A percentile compares a stretch with the other conserved stretches of the same genome.
phyloP scores from a whole-genome alignment of 2,113 vertebrate species.

The Parotia lawesii region DNA sequence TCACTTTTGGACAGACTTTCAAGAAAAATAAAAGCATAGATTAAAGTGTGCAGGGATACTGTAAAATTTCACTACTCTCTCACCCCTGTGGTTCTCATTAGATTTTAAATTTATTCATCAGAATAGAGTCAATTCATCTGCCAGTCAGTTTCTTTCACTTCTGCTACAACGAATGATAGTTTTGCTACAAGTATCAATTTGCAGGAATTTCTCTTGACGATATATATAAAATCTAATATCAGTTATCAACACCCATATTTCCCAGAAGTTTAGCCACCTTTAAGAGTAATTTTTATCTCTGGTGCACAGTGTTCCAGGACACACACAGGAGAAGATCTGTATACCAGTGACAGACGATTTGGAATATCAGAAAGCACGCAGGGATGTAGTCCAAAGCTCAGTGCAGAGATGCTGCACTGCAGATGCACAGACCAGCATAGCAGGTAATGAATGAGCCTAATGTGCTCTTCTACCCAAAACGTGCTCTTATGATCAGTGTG shows the following conservation, averaged over 20 bases:
- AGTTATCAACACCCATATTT: not conserved
- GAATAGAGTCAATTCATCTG: not conserved
- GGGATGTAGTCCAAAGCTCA: not conserved
- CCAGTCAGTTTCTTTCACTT: not conserved
- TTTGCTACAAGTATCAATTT: not conserved
- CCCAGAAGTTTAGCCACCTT: not conserved
- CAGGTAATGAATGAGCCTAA: conserved; percentile 24
- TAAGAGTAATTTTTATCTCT: not conserved
- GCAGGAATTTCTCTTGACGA: not conserved
- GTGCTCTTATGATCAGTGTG: not conserved
- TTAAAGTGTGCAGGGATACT: not conserved
- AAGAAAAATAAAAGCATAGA: conserved; percentile 29
- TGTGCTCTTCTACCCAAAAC: not conserved
- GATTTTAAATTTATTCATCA: not conserved
- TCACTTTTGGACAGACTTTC: conserved; percentile 32
- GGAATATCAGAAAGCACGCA: not conserved
- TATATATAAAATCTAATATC: not conserved
- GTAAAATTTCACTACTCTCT: not conserved
- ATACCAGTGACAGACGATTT: not conserved
- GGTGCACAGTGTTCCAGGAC: not conserved
- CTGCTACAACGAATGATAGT: not conserved
- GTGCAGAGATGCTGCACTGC: conserved; percentile 10
- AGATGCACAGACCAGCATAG: conserved; percentile 20
- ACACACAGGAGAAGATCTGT: not conserved
- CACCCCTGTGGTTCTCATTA: not conserved